A percentile compares a stretch with the other conserved stretches of the same genome.
Evolutionary conservation across 2,888 invertebrate genomes (phyloP).

Genomic region (Frankliniella fusca): DNA sequence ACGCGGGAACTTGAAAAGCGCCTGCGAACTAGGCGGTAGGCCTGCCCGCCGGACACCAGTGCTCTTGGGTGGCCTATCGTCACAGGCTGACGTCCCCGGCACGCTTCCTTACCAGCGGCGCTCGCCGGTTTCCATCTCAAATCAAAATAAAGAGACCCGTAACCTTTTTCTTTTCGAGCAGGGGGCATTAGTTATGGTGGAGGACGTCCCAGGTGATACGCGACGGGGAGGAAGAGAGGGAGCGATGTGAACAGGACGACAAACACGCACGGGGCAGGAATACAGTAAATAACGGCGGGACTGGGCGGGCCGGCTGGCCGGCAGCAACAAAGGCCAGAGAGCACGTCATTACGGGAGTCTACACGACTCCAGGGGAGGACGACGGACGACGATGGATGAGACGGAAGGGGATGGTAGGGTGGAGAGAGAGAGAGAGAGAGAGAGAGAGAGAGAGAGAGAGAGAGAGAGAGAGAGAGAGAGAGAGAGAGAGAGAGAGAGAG

Average conservation of each 20-base stretch:
- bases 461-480: background rate
- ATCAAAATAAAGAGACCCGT: too few species aligned
- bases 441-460: constrained; percentile 29
- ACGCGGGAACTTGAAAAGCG: background rate
- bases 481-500: background rate
- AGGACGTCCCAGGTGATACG: too few species aligned
- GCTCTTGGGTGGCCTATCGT: background rate
- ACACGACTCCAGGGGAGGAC: background rate
- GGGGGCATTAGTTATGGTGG: too few species aligned
- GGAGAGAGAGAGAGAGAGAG: constrained; percentile 2
- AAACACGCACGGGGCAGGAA: too few species aligned
- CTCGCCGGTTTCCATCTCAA: background rate
- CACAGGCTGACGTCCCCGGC: too few species aligned
- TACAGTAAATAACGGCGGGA: too few species aligned
- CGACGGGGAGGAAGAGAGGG: background rate
- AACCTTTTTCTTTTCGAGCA: too few species aligned
- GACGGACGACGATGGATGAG: constrained; percentile 18
- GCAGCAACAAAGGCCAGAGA: constrained; percentile 1
- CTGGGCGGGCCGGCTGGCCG: too few species aligned
- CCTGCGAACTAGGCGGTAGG: background rate
- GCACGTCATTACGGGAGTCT: constrained; percentile 3
- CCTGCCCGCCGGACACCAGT: background rate
- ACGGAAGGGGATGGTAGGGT: background rate
- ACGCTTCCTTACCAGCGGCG: too few species aligned
- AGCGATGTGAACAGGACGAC: background rate